phyloP scores from a whole-genome alignment of 2,888 invertebrate genomes.

The Pristionchus exspectatus region DNA sequence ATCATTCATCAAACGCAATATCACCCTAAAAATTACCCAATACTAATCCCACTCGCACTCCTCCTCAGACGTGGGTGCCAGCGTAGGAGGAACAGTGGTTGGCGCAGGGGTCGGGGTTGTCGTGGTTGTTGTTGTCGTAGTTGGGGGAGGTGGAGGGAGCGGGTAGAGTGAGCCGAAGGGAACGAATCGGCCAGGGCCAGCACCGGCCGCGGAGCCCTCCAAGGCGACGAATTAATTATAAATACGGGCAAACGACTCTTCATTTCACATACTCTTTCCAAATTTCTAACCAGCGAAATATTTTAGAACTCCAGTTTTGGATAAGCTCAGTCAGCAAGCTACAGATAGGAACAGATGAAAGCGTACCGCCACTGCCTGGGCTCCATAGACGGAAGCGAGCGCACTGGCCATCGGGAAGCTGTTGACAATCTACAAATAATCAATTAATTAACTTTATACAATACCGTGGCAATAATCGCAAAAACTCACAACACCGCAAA shows the following conservation, averaged over 20 bases:
- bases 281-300: neutral
- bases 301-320: no score
- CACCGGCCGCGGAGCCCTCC: neutral
- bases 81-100: neutral
- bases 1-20: no score
- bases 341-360: neutral
- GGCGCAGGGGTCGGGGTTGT: neutral
- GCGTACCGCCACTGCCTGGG: neutral
- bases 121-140: neutral
- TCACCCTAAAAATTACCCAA: no score
- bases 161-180: neutral
- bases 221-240: neutral
- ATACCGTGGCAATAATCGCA: no score
- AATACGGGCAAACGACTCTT: neutral
- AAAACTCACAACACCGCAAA: no score
- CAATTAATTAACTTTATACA: neutral
- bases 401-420: neutral
- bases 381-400: neutral
- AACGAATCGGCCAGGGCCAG: neutral
- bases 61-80: neutral
- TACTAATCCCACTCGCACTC: neutral
- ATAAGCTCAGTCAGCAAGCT: no score
- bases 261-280: neutral
- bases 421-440: neutral
- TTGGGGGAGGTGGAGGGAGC: neutral